Base-by-base conservation (phyloP, 2,113 vertebrate species). In the Anser brachyrhynchus region DNA sequence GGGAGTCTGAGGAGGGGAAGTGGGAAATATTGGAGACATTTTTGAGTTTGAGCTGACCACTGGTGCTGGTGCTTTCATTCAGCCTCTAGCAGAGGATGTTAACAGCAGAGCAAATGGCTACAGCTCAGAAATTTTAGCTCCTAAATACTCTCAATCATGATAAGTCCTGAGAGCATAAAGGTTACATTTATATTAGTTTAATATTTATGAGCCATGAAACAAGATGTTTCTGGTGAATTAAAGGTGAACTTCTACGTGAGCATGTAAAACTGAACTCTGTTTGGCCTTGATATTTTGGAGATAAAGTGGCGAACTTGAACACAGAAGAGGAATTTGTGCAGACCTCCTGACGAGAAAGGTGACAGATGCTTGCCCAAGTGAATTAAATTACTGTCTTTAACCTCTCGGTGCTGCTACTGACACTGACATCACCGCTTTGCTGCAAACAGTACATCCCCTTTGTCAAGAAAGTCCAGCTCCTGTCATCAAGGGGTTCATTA, bases 151-250 rank as follows among this genome's bases (percentile, higher is more conserved):
- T 93, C 61, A 33, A 17, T 85, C 3, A 1, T 88, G 35, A 91
- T 85, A 57, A 84, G 49, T 55, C 33, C 65, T 31, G 81, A 83
- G 81, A 87, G 33, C 54, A 82, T 44, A 88, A 62, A 88, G 95
- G 93, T 97, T 96, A 95, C 84, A 90, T 91, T 94, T 85, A 91
- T 96, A 86, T 94, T 95, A 92, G 65, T 86, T 97, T 92, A 96
- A 96, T 97, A 97, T 97, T 97, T 96, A 97, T 96, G 95, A 97
- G 69, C 86, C 89, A 75, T 78, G 89, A 90, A 96, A 91, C 58
- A 95, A 93, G 95, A 87, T 93, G 65, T 85, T 93, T 94, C 93
- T 92, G 72, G 72, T 72, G 92, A 93, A 92, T 90, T 93, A 96
- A 96, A 94, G 84, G 88, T 93, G 95, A 95, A 78, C 62, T 52